These are phyloP conservation scores for Strigamia transsilvanica DNA, from an alignment of 2,888 invertebrate species.

Conservation along the genomic window DNA sequence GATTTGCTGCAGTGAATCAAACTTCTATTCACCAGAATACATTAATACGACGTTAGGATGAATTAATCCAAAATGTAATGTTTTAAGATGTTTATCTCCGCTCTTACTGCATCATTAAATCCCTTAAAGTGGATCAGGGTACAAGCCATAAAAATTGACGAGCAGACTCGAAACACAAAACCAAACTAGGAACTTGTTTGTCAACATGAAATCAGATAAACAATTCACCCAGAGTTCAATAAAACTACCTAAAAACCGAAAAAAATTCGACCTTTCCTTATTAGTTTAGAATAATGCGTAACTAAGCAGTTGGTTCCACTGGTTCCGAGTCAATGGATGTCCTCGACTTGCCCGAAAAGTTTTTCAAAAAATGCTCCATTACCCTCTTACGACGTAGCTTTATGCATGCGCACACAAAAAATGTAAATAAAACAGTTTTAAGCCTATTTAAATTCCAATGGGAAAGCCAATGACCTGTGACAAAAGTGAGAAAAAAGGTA, in stretches of 20 bases:
- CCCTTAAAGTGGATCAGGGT: background rate
- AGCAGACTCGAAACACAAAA: background rate
- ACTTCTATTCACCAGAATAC: background rate
- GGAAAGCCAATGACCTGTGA: constrained; percentile 41
- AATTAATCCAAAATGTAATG: constrained; percentile 27
- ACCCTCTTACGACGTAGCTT: background rate
- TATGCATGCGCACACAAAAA: background rate
- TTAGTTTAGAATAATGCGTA: constrained; percentile 9
- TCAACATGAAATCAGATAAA: background rate
- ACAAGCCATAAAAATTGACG: constrained; percentile 18
- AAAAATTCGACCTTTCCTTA: background rate
- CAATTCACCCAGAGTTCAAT: too few relatives aligned
- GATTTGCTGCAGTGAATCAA: background rate
- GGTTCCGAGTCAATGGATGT: constrained; percentile 36
- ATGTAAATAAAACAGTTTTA: background rate
- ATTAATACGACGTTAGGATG: constrained; percentile 19
- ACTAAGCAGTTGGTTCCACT: constrained; percentile 1
- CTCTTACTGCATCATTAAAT: constrained; percentile 40
- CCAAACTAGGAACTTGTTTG: background rate
- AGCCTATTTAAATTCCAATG: constrained; percentile 43
- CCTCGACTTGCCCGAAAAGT: background rate
- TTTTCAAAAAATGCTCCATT: background rate
- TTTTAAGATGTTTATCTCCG: constrained; percentile 32
- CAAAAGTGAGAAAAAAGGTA: constrained; percentile 1
- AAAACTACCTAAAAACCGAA: too few relatives aligned